Conservation (phyloP, 2,113 vertebrate species). For the Diphyllodes magnificus region DNA sequence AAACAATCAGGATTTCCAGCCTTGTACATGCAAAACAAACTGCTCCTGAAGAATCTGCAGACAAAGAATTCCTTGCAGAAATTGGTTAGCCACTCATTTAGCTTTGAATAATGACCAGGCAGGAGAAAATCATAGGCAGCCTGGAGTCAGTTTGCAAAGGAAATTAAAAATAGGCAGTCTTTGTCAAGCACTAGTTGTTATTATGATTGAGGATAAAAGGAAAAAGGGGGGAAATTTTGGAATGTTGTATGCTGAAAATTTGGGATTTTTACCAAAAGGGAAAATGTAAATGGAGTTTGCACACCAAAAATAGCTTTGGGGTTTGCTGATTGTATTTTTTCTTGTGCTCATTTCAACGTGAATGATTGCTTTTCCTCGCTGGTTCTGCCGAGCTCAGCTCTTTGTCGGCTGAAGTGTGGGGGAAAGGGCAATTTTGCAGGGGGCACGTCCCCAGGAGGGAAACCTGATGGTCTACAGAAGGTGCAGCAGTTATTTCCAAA, state of each 20-base stretch:
- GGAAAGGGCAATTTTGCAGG: not conserved
- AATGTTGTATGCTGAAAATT: constrained; percentile 26
- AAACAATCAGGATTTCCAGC: constrained; percentile 47
- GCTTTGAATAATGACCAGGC: constrained; percentile 51
- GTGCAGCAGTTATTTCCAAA: not conserved
- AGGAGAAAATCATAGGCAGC: constrained; percentile 50
- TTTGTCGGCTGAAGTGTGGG: not conserved
- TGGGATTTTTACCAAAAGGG: constrained; percentile 41
- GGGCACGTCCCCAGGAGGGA: not conserved
- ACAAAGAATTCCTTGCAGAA: constrained; percentile 62
- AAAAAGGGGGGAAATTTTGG: constrained; percentile 8
- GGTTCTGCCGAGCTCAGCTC: constrained; percentile 20
- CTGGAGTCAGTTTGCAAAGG: constrained; percentile 45
- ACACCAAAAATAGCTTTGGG: constrained; percentile 52
- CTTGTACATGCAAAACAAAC: constrained; percentile 54
- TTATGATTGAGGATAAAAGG: constrained; percentile 46
- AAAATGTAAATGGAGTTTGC: constrained; percentile 50
- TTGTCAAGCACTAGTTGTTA: constrained; percentile 38
- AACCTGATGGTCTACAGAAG: not conserved
- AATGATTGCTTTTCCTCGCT: not conserved
- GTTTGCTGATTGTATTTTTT: constrained; percentile 30
- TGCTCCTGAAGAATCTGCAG: constrained; percentile 56
- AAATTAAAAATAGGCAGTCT: constrained; percentile 58
- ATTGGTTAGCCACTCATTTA: constrained; percentile 45
- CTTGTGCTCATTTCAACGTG: not conserved